These are phyloP conservation scores for Hypolimnas misippus DNA, from an alignment of 2,888 invertebrate species.

Conservation along the genomic window DNA sequence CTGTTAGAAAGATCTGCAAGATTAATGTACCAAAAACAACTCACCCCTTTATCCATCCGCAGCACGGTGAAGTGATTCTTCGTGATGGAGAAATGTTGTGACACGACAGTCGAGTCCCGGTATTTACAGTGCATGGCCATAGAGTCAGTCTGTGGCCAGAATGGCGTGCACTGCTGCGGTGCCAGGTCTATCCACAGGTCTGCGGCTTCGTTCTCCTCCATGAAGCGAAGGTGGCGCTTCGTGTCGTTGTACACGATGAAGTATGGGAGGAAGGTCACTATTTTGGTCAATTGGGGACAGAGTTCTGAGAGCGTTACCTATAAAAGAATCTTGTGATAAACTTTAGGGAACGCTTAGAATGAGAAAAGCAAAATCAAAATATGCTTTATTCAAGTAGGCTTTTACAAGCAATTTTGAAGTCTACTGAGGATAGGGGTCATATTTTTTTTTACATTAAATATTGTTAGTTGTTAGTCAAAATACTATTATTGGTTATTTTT, in stretches of 20 bases:
- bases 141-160: slow-evolving; percentile 92
- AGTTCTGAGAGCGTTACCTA: slow-evolving; percentile 88
- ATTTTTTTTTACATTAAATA: no score
- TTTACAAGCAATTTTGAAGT: no score
- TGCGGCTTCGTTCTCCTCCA: slow-evolving; percentile 93
- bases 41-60: slow-evolving; percentile 92
- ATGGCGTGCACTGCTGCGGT: slow-evolving; percentile 88
- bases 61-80: slow-evolving; percentile 88
- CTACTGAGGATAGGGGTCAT: no score
- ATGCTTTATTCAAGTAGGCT: no score
- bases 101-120: slow-evolving; percentile 89
- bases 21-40: no score
- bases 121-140: slow-evolving; percentile 92
- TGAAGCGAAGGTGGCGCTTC: slow-evolving; percentile 85
- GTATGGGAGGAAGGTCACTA: slow-evolving; percentile 91
- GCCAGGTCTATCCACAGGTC: slow-evolving; percentile 92
- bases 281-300: slow-evolving; percentile 89
- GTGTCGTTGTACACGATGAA: slow-evolving; percentile 91
- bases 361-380: no score
- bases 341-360: no score
- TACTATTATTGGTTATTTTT: no score
- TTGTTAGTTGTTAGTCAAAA: no score
- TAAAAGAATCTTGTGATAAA: background rate
- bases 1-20: no score
- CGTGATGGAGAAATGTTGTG: slow-evolving; percentile 90